phyloP scores from a whole-genome alignment of 92 coral and sea anemone species.

The Palythoa grandis region DNA sequence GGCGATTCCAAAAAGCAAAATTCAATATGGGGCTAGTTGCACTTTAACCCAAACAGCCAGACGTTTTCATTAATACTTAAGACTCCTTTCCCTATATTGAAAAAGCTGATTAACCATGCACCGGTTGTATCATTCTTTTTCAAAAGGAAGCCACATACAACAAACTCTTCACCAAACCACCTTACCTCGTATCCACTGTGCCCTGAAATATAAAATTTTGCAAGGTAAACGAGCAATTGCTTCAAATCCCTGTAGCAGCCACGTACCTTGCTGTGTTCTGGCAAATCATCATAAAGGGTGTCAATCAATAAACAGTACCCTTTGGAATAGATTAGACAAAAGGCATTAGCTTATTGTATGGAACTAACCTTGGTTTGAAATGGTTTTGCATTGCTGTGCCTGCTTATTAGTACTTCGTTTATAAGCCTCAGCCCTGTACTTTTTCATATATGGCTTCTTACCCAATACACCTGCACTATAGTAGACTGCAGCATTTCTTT shows the following conservation, averaged over 20 bases:
- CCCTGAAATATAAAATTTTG: constrained; percentile 45
- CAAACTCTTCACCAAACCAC: constrained; percentile 23
- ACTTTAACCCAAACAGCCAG: not conserved
- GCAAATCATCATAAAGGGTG: not conserved
- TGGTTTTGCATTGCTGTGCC: constrained; percentile 34
- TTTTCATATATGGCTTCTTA: constrained; percentile 36
- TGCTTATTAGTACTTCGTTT: not conserved
- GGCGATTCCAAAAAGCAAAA: no score
- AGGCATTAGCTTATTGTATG: constrained; percentile 1
- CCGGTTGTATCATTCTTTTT: constrained; percentile 64
- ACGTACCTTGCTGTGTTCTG: not conserved
- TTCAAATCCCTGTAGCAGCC: constrained; percentile 35
- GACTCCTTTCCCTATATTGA: constrained; percentile 67
- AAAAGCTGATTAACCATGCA: constrained; percentile 68
- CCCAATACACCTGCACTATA: constrained; percentile 55
- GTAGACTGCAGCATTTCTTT: constrained; percentile 40
- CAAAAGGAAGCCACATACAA: constrained; percentile 60
- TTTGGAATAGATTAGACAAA: not conserved
- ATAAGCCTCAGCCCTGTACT: constrained; percentile 28
- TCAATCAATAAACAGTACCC: not conserved
- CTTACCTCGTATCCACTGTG: constrained; percentile 41
- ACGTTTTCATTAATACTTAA: constrained; percentile 47
- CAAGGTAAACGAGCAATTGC: constrained; percentile 48
- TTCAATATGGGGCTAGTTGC: no score
- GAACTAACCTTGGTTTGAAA: constrained; percentile 5